phyloP scores from a whole-genome alignment of 2,113 vertebrate species.

The Percopsis transmontana region DNA sequence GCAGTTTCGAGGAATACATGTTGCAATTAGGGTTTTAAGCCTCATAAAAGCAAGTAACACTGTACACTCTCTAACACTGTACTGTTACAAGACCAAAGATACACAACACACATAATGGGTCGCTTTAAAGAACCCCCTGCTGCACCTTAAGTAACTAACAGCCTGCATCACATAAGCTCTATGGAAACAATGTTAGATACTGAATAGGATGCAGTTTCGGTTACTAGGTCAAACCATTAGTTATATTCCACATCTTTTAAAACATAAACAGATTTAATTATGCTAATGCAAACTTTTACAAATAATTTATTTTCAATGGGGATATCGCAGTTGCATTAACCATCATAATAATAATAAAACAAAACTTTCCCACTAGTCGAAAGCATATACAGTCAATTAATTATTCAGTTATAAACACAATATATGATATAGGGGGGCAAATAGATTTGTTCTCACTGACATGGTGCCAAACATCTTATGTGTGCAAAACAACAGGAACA shows the following conservation, averaged over 20 bases:
- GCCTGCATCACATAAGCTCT: constrained; percentile 8
- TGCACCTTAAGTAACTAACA: constrained; percentile 21
- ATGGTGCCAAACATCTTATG: constrained; percentile 6
- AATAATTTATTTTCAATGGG: constrained; percentile 39
- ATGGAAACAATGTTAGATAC: constrained; percentile 20
- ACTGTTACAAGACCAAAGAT: constrained; percentile 39
- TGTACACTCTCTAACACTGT: constrained; percentile 10
- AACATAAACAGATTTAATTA: constrained; percentile 38
- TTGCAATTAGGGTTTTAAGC: constrained; percentile 13
- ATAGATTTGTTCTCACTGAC: constrained; percentile 24
- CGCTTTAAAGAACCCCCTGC: constrained; percentile 26
- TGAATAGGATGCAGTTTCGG: constrained; percentile 37
- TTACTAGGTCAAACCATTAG: constrained; percentile 38
- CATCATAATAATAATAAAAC: constrained; percentile 40
- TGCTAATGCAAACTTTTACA: constrained; percentile 39
- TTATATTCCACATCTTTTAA: neutral
- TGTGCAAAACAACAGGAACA: too few relatives aligned
- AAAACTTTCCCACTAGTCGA: constrained; percentile 23
- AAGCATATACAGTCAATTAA: constrained; percentile 19
- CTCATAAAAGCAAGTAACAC: constrained; percentile 51
- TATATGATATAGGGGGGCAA: constrained; percentile 6
- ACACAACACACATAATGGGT: constrained; percentile 33
- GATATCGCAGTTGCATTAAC: constrained; percentile 37
- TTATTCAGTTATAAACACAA: constrained; percentile 9
- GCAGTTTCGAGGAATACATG: constrained; percentile 8